Evolutionary conservation across 2,888 invertebrate species (phyloP), one percentile per base, ranked within the genome.

Genomic region (Leptopterna dolabrata): DNA sequence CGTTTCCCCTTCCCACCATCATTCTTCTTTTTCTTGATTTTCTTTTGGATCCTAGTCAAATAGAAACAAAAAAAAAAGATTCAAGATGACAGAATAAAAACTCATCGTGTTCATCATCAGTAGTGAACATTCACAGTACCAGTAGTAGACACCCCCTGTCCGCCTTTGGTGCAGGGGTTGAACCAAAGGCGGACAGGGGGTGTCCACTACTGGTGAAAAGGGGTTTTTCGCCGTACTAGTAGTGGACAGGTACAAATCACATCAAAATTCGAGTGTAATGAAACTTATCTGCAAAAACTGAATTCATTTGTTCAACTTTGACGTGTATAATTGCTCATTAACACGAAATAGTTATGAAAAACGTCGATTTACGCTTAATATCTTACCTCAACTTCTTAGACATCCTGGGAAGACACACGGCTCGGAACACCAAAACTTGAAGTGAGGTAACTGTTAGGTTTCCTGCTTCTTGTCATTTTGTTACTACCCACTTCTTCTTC

Each of bases 171-270:
- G 55, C 55, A 27, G 29, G 27, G 27, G 36, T 76, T 76, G 76
- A 27, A 76, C 76, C 76, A 76, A 76, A 30, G 36, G 30, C 16
- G 76, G 76, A 76, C 76, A 36, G n/a, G 76, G 76, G 76, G 76
- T 76, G 76, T 76, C 36, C 76, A 76, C 29, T 76, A 76, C 76
- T 76, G 76, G 76, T 27, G 30, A 76, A 76, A 76, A 27, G 76
- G 55, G 55, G 16, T 55, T 19, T n/a, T 55, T 55, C 19, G 19
- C 16, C 55, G 55, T 55, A 55, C 55, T n/a, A 55, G 55, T 55
- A 55, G 55, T 55, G 55, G 55, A 11, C 55, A 55, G 55, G 55
- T 55, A 55, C 55, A 55, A 55, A n/a, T 55, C 16, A 55, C 55
- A 55, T 55, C 55, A 55, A 55, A 55, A 55, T 55, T 55, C 55